Evolutionary conservation across 2,113 vertebrate species (phyloP), one percentile per base, ranked within the genome.

Genomic region (Helogale parvula): DNA sequence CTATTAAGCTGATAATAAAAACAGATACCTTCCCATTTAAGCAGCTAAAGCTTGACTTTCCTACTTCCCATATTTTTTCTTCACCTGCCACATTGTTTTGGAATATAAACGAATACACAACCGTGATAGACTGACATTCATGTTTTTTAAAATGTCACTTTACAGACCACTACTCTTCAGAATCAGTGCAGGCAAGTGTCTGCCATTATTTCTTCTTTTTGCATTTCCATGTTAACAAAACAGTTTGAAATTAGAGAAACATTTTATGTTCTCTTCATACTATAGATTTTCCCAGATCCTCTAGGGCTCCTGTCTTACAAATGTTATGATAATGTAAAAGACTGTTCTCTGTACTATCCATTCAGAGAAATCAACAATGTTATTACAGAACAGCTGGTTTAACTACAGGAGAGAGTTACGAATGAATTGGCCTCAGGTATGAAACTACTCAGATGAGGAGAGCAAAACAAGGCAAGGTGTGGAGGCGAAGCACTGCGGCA

Each of bases 301-400:
- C 97, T 69, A 98, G 91, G 82, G 93, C 69, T 94, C 66, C 50
- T 97, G 68, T 98, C 93, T 96, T 97, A 97, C 68, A 98, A 95
- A 97, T 97, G 86, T 96, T 98, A 98, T 98, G 92, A 92, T 97
- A 97, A 97, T 92, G 68, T 93, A 95, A 94, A 97, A 97, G 45
- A 92, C 65, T 16, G 68, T 12, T 96, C 21, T 63, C 63, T 93
- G 27, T 80, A 57, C 71, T 35, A 76, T 88, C 92, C 3, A 1
- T 97, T 97, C 90, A 94, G 92, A 97, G 74, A 98, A 98, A 98
- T 96, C 94, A 98, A 96, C 91, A 88, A 71, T 95, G 92, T 95
- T 98, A 90, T 96, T 98, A 91, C 74, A 93, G 92, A 98, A 97
- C 88, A 98, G 90, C 86, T 97, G 92, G 71, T 98, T 98, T 95